Evolutionary conservation across 92 coral and sea anemone genomes (phyloP), one percentile per base, ranked within the genome.

Genomic region (Bergia sp.): DNA sequence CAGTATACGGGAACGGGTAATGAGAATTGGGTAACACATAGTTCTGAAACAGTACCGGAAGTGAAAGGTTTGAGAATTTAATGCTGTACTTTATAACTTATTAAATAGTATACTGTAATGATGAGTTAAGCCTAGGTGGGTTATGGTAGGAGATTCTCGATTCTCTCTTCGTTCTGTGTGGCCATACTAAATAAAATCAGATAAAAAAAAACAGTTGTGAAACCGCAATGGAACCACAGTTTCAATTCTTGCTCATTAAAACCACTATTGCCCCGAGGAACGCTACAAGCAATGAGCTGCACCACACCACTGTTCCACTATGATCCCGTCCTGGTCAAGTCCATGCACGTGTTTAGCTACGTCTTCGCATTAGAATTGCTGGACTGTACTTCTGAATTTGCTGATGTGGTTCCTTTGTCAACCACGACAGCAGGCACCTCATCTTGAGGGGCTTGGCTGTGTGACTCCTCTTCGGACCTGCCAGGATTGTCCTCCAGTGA

Each of bases 401-500:
- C 86, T 21, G 87, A 71, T 45, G 85, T 41, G 12, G 80, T 89
- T 7, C 93, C 94, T 76, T 93, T 92, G 76, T 92, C 90, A 40
- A 94, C 94, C 13, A 93, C 93, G 37, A 92, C 92, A 20, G 90
- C 92, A 9, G 94, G 95, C 37, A 92, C 87, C 55, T 92, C 94
- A 50, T 93, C 97, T 37, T 90, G 93, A 64, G 93, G 92, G 58
- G 91, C 90, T 44, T 94, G 86, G 88, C 90, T 91, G 37, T 81
- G 77, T 57, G 92, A 89, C 3, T 82, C 88, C 12, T 92, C 91
- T 74, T 79, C 91, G 0, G 83, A 87, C 72, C 92, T 92, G n/a
- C 92, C 92, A 15, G 88, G 88, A 18, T 91, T 90, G 77, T 95
- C 99, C 78, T 97, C 99, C 84, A 97, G 29, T 43, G 96, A 89